Conservation (phyloP, 37 sponge, comb jelly and placozoan species). For the Beroe ovata region DNA sequence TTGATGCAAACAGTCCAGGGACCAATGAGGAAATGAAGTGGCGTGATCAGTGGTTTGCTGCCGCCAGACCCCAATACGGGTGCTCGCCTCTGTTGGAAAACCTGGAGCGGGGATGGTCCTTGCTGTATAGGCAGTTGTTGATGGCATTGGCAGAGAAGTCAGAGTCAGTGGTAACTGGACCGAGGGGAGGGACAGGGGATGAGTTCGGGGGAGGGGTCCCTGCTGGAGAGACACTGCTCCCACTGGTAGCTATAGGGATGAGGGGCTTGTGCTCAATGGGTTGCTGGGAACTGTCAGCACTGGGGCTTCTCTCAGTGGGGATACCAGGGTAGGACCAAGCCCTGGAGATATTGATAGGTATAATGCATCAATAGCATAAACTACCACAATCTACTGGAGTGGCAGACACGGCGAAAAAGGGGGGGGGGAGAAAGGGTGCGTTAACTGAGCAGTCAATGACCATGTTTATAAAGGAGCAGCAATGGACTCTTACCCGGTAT, state of each 20-base stretch:
- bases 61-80: slow-evolving; percentile 65
- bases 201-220: slow-evolving; percentile 52
- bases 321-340: slow-evolving; percentile 60
- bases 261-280: neutral
- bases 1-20: too few relatives aligned
- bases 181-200: neutral
- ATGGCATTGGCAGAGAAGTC: neutral
- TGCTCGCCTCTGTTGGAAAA: slow-evolving; percentile 54
- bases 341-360: too few relatives aligned
- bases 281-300: neutral
- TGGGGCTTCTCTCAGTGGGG: neutral
- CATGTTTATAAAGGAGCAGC: too few relatives aligned
- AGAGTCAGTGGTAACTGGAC: neutral
- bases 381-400: too few relatives aligned
- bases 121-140: slow-evolving; percentile 65
- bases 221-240: slow-evolving; percentile 7
- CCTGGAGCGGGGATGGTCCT: slow-evolving; percentile 57
- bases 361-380: too few relatives aligned
- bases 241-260: neutral
- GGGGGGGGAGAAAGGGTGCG: too few relatives aligned
- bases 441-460: too few relatives aligned
- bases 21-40: too few relatives aligned
- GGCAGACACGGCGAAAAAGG: too few relatives aligned
- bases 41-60: slow-evolving; percentile 55
- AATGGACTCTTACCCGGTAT: slow-evolving; percentile 66